Percentiles rank a stretch among this genome's conserved stretches.
These are phyloP conservation scores for Petrocephalus microphthalmus DNA, from an alignment of 2,113 vertebrate genomes.

Conservation along the genomic window DNA sequence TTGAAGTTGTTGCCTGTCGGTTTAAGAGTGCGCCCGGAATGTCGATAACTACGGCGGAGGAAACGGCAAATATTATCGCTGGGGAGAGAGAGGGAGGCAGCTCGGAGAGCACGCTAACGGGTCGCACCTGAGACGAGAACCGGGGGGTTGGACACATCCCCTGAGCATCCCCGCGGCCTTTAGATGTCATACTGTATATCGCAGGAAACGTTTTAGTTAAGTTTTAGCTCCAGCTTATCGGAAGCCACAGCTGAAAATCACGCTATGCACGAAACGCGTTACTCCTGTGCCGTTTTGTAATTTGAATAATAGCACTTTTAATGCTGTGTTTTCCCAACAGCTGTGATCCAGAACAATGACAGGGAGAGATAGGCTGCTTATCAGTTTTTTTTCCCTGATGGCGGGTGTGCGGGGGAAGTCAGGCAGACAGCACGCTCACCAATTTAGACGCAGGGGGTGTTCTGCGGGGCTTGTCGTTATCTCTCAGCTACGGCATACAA, in stretches of 20 bases:
- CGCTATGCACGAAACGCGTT: background rate
- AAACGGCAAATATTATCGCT: background rate
- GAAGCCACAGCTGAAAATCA: background rate
- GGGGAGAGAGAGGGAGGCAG: background rate
- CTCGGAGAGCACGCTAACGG: background rate
- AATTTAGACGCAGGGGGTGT: background rate
- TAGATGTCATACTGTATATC: background rate
- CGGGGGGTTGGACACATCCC: background rate
- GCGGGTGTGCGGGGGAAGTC: background rate
- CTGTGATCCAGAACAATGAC: background rate
- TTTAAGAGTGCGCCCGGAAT: background rate
- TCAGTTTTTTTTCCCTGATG: background rate
- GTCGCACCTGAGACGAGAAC: background rate
- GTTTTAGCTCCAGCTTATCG: background rate
- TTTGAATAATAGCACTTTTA: background rate
- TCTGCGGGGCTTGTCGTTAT: background rate
- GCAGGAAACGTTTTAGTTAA: background rate
- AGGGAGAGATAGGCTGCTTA: background rate
- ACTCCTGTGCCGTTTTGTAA: background rate
- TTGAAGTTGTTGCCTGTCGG: background rate
- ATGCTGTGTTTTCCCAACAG: slow-evolving; percentile 9
- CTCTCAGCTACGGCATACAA: background rate
- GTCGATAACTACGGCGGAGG: background rate
- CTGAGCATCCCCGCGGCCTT: background rate
- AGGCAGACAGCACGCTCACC: background rate